phyloP scores from a whole-genome alignment of 2,888 invertebrate species.

The Synanthedon vespiformis region DNA sequence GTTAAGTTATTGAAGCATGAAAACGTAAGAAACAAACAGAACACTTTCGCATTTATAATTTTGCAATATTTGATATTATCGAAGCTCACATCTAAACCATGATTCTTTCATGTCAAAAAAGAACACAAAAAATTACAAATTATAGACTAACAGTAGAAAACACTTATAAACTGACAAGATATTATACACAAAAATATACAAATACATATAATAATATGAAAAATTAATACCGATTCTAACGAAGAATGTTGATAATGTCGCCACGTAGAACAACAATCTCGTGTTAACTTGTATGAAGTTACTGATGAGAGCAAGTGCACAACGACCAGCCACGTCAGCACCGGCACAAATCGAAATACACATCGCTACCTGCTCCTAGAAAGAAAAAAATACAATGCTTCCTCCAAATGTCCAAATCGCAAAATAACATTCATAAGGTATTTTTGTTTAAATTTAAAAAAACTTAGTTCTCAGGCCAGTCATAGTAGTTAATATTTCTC shows the following conservation, averaged over 20 bases:
- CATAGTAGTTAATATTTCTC: no score
- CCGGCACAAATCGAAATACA: slow-evolving; percentile 54
- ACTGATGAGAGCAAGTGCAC: slow-evolving; percentile 41
- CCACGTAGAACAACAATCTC: slow-evolving; percentile 39
- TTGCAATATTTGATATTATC: no score
- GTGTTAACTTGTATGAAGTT: slow-evolving; percentile 37
- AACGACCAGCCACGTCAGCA: slow-evolving; percentile 52
- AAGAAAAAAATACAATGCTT: slow-evolving; percentile 5
- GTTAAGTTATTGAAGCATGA: no score
- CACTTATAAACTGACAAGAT: not conserved
- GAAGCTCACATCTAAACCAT: no score
- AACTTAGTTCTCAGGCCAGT: no score
- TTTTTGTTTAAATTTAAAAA: not conserved
- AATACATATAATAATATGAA: not conserved
- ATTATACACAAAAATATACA: not conserved
- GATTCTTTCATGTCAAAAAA: no score
- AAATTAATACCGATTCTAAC: slow-evolving; percentile 36
- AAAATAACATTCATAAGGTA: not conserved
- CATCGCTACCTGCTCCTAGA: slow-evolving; percentile 48
- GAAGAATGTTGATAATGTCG: slow-evolving; percentile 40
- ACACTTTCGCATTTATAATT: no score
- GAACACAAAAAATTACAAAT: no score
- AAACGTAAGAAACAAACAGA: no score
- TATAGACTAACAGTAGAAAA: no score
- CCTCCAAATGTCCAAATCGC: not conserved